Evolutionary conservation across 1,140 invertebrate species (phyloP), one percentile per base, ranked within the genome.

Genomic region (Heliconius himera): DNA sequence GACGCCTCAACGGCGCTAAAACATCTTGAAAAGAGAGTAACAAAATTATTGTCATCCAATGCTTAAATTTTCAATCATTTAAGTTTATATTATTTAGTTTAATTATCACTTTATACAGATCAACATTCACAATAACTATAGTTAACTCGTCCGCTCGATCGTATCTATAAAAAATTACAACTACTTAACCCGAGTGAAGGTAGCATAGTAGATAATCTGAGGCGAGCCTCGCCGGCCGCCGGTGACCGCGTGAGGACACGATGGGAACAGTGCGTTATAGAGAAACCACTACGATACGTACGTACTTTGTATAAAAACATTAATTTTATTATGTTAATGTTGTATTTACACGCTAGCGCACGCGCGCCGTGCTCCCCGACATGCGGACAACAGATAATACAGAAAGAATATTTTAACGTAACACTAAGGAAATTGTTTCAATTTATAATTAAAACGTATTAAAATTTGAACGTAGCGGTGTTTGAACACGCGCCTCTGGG

Each of bases 1-100:
- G 49, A 18, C 49, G 49, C 49, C 4, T 51, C 49, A 36, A 36
- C 75, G 82, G 72, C 76, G 80, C 70, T 71, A 84, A 91, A 88
- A 76, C 54, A 88, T 86, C 78, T 81, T 84, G 80, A 82, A 80
- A 82, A 83, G 84, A 81, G 84, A 87, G 88, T 93, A 93, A 93
- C 91, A 91, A 91, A 94, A 93, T 94, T 94, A 94, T 94, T 94
- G 93, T 94, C 93, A 92, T 94, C 91, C 91, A 91, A 94, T 94
- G 91, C 91, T 94, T 93, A 92, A 88, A 84, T 85, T 90, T 90
- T 83, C 93, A 91, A 90, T 89, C 84, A 85, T 90, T 90, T 86
- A 87, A 71, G 77, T 89, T 87, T 87, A 85, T 81, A 84, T 85
- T 85, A 84, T 81, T 85, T 83, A 84, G 77, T 88, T 84, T 91